phyloP scores from a whole-genome alignment of 2,888 invertebrate species.

The Cheilosia pagana region DNA sequence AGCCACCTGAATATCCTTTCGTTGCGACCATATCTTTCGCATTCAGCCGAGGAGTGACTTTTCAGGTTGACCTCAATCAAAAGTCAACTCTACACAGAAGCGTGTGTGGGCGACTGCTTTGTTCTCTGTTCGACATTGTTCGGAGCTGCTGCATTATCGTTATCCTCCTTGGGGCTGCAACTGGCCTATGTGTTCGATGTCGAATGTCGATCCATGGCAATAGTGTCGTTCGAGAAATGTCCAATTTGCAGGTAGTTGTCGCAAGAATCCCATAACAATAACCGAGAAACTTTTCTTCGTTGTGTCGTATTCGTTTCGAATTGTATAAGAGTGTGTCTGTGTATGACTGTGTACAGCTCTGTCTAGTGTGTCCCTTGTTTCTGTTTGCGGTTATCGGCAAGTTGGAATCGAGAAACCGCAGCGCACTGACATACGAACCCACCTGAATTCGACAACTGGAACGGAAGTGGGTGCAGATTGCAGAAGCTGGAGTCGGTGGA shows the following conservation, averaged over 20 bases:
- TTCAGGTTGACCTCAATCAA: constrained; percentile 63
- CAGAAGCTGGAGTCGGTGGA: constrained; percentile 6
- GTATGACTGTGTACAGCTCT: neutral
- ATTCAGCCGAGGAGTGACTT: constrained; percentile 28
- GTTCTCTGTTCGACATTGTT: constrained; percentile 49
- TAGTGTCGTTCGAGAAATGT: constrained; percentile 59
- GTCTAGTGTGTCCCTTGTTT: constrained; percentile 47
- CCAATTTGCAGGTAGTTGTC: constrained; percentile 72
- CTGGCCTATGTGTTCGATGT: constrained; percentile 41
- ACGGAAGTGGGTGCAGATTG: constrained; percentile 41
- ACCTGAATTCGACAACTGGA: constrained; percentile 69
- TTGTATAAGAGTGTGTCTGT: neutral
- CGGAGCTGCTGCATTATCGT: neutral
- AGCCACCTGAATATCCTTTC: constrained; percentile 37
- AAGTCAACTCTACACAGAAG: constrained; percentile 55
- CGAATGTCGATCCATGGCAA: constrained; percentile 19
- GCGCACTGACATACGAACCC: constrained; percentile 14
- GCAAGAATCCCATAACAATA: constrained; percentile 64
- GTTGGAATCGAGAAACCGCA: constrained; percentile 68
- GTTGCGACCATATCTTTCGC: constrained; percentile 20
- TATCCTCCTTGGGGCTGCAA: constrained; percentile 13
- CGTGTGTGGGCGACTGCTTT: constrained; percentile 53
- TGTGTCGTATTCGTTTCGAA: constrained; percentile 26
- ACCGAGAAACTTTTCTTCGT: constrained; percentile 71
- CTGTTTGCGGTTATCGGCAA: constrained; percentile 70